Percentiles rank a stretch among this genome's conserved stretches.
Evolutionary conservation across 1,140 invertebrate genomes (phyloP).

Genomic region (Tetramorium alpestre): DNA sequence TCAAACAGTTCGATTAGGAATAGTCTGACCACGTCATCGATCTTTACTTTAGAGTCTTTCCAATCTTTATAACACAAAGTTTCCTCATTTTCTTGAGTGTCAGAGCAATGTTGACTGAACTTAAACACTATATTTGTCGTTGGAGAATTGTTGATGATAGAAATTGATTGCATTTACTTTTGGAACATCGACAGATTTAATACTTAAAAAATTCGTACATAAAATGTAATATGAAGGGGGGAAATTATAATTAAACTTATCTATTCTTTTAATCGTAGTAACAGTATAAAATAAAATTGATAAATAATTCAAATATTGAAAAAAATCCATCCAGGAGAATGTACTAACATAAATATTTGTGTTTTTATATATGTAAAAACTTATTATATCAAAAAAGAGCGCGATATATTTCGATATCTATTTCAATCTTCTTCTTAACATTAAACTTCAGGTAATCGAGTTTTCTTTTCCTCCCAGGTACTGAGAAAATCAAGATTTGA

Average conservation of each 20-base stretch:
- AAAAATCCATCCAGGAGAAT: background rate
- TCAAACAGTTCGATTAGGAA: background rate
- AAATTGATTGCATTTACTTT: background rate
- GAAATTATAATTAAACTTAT: background rate
- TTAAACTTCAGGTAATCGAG: slow-evolving; percentile 41
- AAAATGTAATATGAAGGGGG: background rate
- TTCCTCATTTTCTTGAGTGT: background rate
- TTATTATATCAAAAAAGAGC: background rate
- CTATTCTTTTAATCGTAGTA: background rate
- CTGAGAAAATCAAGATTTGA: slow-evolving; percentile 62
- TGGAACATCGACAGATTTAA: background rate
- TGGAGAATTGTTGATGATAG: background rate
- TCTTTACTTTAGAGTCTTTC: too few relatives aligned
- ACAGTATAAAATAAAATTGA: background rate
- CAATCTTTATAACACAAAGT: background rate
- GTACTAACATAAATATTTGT: background rate
- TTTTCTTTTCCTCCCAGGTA: slow-evolving; percentile 60
- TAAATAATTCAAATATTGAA: background rate
- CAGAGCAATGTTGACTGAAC: background rate
- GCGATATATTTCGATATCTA: background rate
- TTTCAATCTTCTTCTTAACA: background rate
- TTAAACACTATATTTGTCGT: background rate
- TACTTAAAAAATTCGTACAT: background rate
- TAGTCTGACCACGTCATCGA: background rate
- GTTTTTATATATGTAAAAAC: background rate